phyloP scores from a whole-genome alignment of 2,113 vertebrate genomes.

The Corythaixoides concolor region DNA sequence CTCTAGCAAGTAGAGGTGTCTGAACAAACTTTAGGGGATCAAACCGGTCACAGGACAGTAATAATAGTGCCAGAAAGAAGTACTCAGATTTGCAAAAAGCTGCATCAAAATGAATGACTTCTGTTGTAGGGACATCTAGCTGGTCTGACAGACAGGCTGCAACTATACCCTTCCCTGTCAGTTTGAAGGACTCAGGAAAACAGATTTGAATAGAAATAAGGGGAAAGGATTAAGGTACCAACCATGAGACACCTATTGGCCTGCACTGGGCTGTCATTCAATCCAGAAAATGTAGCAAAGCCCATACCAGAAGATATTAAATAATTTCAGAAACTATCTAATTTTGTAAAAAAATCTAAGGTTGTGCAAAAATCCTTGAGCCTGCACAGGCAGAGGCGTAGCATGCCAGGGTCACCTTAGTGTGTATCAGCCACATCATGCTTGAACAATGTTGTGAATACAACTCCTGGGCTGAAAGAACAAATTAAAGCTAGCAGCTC shows the following conservation, averaged over 20 bases:
- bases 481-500: not conserved
- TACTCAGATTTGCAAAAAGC: not conserved
- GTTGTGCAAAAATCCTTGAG: not conserved
- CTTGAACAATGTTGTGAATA: not conserved
- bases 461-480: not conserved
- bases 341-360: not conserved
- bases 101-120: not conserved
- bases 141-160: not conserved
- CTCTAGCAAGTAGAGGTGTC: not conserved
- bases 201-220: not conserved
- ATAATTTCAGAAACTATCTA: not conserved
- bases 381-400: not conserved
- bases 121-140: not conserved
- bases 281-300: not conserved
- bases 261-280: not conserved
- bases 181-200: not conserved
- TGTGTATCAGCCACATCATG: fast-evolving
- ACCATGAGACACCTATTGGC: not conserved
- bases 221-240: not conserved
- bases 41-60: not conserved
- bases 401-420: not conserved
- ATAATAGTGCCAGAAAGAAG: not conserved
- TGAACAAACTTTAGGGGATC: not conserved
- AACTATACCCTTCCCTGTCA: not conserved
- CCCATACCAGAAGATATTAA: not conserved